Evolutionary conservation across 2,797 vertebrate species (phyloP), one percentile per base, ranked within the genome.

Genomic region (Alcedo atthis): DNA sequence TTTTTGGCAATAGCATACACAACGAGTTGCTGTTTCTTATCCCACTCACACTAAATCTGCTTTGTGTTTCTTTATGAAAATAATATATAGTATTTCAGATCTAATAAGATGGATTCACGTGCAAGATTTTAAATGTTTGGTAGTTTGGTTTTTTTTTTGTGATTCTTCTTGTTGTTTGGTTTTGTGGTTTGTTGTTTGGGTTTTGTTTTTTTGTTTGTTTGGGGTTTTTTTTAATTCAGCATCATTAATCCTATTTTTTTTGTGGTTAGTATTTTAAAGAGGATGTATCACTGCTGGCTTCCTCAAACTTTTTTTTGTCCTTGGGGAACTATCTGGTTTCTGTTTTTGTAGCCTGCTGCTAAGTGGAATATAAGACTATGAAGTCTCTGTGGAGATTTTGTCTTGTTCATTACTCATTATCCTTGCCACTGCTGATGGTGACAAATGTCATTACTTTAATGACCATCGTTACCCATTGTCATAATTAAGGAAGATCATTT

Each of bases 371-470:
- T 14, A 42, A 82, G 40, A 35, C 28, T 61, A 58, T 71, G 68
- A 81, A 73, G 74, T 83, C 30, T 32, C 90, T 53, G 61, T 83
- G 14, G 48, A 84, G 89, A 91, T 89, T 91, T 90, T 66, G 57
- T 73, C 76, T 90, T 55, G 12, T 89, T 95, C 81, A 71, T 94
- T 84, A 92, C 93, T 96, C 62, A 95, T 97, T 95, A 92, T 46
- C 70, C 64, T 75, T 92, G 62, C 53, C 49, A 33, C 55, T 70
- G 48, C 33, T 83, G 89, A 92, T 82, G 28, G 89, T 96, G 93
- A 96, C 84, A 96, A 87, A 94, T 96, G 86, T 69, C 81, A 95
- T 93, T 96, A 92, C 37, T 95, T 95, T 97, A 97, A 96, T 95
- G 93, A 89, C 90, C 70, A 84, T 77, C 12, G 8, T 96, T 95